Percentiles rank a stretch among this genome's conserved stretches.
Evolutionary conservation across 2,113 vertebrate genomes (phyloP).

Genomic region (Machaerirhynchus nigripectus): DNA sequence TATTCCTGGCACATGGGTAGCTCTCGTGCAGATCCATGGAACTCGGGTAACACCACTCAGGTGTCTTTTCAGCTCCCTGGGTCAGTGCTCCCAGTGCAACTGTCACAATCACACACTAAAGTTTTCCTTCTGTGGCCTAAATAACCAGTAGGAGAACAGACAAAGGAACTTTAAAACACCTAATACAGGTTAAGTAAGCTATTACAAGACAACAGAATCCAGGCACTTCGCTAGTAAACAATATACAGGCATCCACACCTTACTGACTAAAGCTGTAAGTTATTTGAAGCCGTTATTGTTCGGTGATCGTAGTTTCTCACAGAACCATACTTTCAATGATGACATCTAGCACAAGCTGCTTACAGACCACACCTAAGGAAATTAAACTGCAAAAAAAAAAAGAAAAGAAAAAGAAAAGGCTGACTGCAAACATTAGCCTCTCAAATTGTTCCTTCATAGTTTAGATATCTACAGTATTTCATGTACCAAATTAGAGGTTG

Average conservation of each 20-base stretch:
- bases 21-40: not conserved
- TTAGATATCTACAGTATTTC: not conserved
- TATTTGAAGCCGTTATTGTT: not conserved
- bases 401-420: not conserved
- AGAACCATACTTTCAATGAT: not conserved
- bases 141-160: not conserved
- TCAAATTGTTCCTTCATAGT: not conserved
- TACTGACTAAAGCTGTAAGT: not conserved
- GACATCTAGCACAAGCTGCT: not conserved
- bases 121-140: not conserved
- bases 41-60: fast-evolving
- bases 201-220: not conserved
- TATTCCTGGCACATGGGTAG: not conserved
- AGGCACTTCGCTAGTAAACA: fast-evolving
- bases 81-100: not conserved
- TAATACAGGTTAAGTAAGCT: not conserved
- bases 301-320: not conserved
- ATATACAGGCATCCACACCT: not conserved
- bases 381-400: not conserved
- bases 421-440: not conserved
- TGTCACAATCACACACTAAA: not conserved
- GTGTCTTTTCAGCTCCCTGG: not conserved
- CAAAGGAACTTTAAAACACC: not conserved
- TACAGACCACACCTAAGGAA: constrained; percentile 17
- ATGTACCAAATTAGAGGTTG: not conserved